These are phyloP conservation scores for Sebastes matsubarae DNA, from an alignment of 2,797 vertebrate species.

Conservation along the genomic window DNA sequence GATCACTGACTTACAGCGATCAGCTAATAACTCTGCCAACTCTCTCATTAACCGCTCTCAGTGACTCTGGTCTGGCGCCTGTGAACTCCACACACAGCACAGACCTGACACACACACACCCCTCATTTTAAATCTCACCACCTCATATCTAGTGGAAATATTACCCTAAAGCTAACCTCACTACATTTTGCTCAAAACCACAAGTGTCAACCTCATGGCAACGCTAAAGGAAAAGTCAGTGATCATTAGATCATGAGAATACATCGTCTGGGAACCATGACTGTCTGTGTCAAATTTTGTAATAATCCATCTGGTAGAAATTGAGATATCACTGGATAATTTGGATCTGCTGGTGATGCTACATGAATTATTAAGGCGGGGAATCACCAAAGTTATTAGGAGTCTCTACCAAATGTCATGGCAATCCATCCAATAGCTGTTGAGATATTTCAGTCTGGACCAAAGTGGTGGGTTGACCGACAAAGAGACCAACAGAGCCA, in stretches of 20 bases:
- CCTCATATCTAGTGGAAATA: not conserved
- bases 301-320: not conserved
- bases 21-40: constrained; percentile 76
- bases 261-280: not conserved
- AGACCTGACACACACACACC: not conserved
- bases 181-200: not conserved
- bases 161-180: not conserved
- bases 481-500: not conserved
- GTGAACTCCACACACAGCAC: constrained; percentile 42
- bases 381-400: not conserved
- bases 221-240: not conserved
- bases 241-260: not conserved
- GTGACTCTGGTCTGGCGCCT: constrained; percentile 54
- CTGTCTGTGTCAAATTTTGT: not conserved
- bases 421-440: not conserved
- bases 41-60: constrained; percentile 72
- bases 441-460: not conserved
- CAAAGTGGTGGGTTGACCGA: not conserved
- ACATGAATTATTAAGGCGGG: not conserved
- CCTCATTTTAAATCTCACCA: not conserved
- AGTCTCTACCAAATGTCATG: not conserved
- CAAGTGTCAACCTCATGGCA: not conserved
- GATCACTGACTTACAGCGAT: constrained; percentile 75
- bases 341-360: not conserved
- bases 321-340: not conserved